Base-by-base conservation (phyloP, 2,888 invertebrate genomes). In the Actias luna region DNA sequence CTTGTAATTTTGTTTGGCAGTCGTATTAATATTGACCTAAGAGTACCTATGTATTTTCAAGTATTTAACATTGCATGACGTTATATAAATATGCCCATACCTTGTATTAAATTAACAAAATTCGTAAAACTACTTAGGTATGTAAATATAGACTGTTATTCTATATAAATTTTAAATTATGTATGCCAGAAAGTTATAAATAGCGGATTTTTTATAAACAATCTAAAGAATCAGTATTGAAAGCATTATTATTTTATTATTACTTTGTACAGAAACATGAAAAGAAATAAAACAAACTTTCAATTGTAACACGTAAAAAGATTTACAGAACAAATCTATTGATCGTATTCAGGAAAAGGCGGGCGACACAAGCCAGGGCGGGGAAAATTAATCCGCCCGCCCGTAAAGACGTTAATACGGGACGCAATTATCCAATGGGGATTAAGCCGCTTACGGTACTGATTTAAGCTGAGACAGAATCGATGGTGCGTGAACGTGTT, bases 341-440 rank as follows among this genome's bases (percentile, higher is more conserved):
- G 65, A 63, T 58, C 46, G 57, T 42, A n/a, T 25, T n/a, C n/a
- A 29, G 8, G 27, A 42, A 57, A 70, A 62, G 73, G 70, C 75
- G 74, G 78, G 74, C 72, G 75, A 74, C 63, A 69, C 52, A 62
- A 72, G 74, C 71, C 74, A 74, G 79, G 80, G 80, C 79, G 78
- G 78, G 76, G 75, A 78, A 81, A 79, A 79, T 78, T 87, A 86
- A 87, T 85, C 87, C 80, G 78, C 69, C 67, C 60, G 61, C 29
- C 76, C 73, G 69, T 76, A 81, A 83, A 85, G 80, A 79, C 72
- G 74, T 76, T 79, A 83, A 79, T 83, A 79, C 76, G 68, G 65
- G 69, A 72, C 77, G 85, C 83, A 88, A 87, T 88, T 86, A 87
- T 86, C 85, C 72, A 62, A 62, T 63, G 66, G 65, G 78, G 76